Conservation (phyloP, 2,797 vertebrate species). For the Triplophysa bombifrons region DNA sequence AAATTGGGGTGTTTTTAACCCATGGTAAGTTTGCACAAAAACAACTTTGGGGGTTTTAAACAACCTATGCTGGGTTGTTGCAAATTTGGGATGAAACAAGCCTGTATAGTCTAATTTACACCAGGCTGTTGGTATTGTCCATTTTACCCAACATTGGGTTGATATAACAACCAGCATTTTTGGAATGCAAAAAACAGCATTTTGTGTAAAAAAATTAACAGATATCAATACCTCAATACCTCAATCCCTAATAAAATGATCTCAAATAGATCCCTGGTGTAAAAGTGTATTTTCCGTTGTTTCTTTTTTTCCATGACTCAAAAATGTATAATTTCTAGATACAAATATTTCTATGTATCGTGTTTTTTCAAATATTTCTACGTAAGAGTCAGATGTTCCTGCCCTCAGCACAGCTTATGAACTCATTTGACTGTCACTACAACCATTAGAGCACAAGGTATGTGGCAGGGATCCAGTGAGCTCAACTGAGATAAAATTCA, state of each 20-base stretch:
- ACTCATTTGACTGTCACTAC: slow-evolving; percentile 38
- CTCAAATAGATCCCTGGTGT: neutral
- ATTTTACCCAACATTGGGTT: too few species aligned
- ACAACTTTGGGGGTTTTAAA: too few species aligned
- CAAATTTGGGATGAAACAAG: too few species aligned
- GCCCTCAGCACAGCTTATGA: slow-evolving; percentile 32
- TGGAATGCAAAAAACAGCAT: too few species aligned
- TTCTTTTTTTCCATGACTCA: neutral
- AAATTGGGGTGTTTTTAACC: too few species aligned
- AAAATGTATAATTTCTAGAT: neutral
- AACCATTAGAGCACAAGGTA: slow-evolving; percentile 39
- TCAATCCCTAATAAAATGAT: neutral
- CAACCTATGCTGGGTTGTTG: too few species aligned
- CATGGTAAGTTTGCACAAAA: too few species aligned
- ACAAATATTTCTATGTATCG: slow-evolving; percentile 5
- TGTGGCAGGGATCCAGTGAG: slow-evolving; percentile 28
- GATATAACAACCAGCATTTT: too few species aligned
- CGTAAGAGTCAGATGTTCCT: slow-evolving; percentile 24
- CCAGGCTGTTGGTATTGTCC: too few species aligned
- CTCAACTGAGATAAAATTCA: slow-evolving; percentile 37
- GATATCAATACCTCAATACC: neutral
- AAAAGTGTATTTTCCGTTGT: neutral
- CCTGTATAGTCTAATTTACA: too few species aligned
- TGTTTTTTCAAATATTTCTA: neutral
- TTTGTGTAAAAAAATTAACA: neutral